phyloP scores from a whole-genome alignment of 2,113 vertebrate genomes.

The Forbesichthys agassizii region DNA sequence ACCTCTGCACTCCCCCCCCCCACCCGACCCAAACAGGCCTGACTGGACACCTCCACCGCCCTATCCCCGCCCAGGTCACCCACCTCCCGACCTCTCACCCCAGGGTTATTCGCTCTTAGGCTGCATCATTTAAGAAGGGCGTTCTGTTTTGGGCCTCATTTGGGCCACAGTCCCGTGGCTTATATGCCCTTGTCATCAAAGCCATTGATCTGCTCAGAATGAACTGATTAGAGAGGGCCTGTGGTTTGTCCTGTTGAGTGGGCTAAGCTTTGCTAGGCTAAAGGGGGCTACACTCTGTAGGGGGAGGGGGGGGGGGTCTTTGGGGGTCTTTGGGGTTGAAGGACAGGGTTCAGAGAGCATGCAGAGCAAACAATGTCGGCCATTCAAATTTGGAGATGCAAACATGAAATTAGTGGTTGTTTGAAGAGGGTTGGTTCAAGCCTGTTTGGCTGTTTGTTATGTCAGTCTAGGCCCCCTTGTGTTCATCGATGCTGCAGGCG shows the following conservation, averaged over 20 bases:
- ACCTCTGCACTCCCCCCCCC: conserved; percentile 62
- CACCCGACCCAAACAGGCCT: conserved; percentile 14
- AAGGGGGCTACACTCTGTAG: conserved; percentile 3
- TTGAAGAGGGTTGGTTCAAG: conserved; percentile 45
- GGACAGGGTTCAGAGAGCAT: conserved; percentile 55
- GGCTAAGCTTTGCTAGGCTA: conserved; percentile 39
- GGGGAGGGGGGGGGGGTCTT: conserved; percentile 6
- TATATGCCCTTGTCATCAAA: conserved; percentile 64
- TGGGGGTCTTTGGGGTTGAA: conserved; percentile 37
- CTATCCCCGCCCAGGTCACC: conserved; percentile 64
- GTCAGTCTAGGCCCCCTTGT: conserved; percentile 34
- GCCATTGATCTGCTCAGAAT: conserved; percentile 74
- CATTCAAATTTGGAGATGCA: conserved; percentile 60
- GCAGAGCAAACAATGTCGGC: conserved; percentile 59
- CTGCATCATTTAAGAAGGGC: conserved; percentile 66
- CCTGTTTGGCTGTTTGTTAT: conserved; percentile 44
- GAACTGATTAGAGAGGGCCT: conserved; percentile 75
- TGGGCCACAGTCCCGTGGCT: conserved; percentile 42
- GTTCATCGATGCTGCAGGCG: conserved; percentile 25
- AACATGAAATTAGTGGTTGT: conserved; percentile 56
- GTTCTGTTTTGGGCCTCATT: conserved; percentile 66
- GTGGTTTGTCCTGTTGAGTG: conserved; percentile 69
- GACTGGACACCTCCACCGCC: conserved; percentile 64
- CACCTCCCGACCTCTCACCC: conserved; percentile 68
- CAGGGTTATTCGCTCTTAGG: conserved; percentile 72